phyloP scores from a whole-genome alignment of 1,140 invertebrate species.

The Monochamus saltuarius region DNA sequence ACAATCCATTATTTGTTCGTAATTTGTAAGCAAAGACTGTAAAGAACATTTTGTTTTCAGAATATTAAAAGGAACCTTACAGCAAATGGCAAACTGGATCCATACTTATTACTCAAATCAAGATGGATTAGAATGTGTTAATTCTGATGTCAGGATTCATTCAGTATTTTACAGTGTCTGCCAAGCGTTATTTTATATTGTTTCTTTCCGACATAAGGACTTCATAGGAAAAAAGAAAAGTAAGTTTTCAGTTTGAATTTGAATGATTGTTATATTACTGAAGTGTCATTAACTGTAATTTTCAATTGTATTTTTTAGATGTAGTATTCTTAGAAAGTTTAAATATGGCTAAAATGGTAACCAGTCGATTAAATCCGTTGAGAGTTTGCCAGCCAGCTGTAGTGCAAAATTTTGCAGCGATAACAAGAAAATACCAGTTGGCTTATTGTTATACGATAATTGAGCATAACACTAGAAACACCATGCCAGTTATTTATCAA shows the following conservation, averaged over 20 bases:
- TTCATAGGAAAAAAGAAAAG: slow-evolving; percentile 73
- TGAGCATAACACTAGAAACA: slow-evolving; percentile 76
- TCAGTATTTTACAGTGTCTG: slow-evolving; percentile 86
- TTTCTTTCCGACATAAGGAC: slow-evolving; percentile 84
- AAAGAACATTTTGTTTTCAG: slow-evolving; percentile 52
- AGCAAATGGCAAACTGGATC: slow-evolving; percentile 70
- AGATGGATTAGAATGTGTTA: slow-evolving; percentile 54
- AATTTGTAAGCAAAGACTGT: too few relatives aligned
- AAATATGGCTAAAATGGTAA: slow-evolving; percentile 81
- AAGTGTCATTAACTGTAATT: not conserved
- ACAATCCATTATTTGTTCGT: too few relatives aligned
- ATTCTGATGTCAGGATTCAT: slow-evolving; percentile 67
- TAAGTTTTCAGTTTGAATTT: slow-evolving; percentile 53
- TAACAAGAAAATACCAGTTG: slow-evolving; percentile 83
- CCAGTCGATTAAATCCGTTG: slow-evolving; percentile 82
- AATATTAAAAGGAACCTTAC: slow-evolving; percentile 63
- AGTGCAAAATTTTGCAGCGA: slow-evolving; percentile 79
- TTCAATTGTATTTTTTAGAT: slow-evolving; percentile 61
- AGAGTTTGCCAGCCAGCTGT: slow-evolving; percentile 74
- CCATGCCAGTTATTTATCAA: slow-evolving; percentile 60
- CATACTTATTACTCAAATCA: slow-evolving; percentile 70
- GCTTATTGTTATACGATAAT: slow-evolving; percentile 91
- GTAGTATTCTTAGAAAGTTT: slow-evolving; percentile 75
- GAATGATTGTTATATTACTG: not conserved
- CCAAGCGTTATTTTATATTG: slow-evolving; percentile 87